Base-by-base conservation (phyloP, 2,113 vertebrate species). In the Tamias sibiricus region DNA sequence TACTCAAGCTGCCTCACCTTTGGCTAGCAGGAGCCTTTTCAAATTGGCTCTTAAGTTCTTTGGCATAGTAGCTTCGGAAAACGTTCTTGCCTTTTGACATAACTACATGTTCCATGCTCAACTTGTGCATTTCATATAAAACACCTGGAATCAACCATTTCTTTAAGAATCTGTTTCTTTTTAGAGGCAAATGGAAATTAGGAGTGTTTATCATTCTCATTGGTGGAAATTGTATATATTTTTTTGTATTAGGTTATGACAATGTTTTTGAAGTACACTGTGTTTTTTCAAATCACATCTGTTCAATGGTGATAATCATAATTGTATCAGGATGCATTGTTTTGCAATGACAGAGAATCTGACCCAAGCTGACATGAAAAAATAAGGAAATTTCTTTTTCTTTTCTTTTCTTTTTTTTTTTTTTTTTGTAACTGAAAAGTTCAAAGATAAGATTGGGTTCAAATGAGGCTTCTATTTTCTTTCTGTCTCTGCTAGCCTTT, bases 241-340 rank as follows among this genome's bases (percentile, higher is more conserved):
- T 44, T 49, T 75, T 95, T 93, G 49, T 24, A 66, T 44, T 44
- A 88, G 35, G 47, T 13, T 10, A 91, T 93, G 26, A 6, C 13
- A 74, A 24, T 82, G 79, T 79, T 96, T 91, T 86, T 92, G 62
- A 84, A 82, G 69, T 47, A 76, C 3, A 54, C 17, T 71, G 8
- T 54, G 64, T 93, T 77, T 97, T 77, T 91, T 96, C 69, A 91
- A 82, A 32, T 91, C 28, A 44, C 44, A 75, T 84, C 72, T 94
- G 24, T 86, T 95, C 83, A 80, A 35, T 76, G 80, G 30, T 9
- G 19, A 37, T 69, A 87, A 71, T 96, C 42, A 79, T 49, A 93
- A 71, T 57, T 79, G 26, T 85, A 72, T 83, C 71, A 80, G 57
- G 85, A 83, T 86, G 22, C 26, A 92, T 79, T 57, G 28, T 75